Conservation (phyloP, 2,113 vertebrate genomes). For the Paratilapia polleni region DNA sequence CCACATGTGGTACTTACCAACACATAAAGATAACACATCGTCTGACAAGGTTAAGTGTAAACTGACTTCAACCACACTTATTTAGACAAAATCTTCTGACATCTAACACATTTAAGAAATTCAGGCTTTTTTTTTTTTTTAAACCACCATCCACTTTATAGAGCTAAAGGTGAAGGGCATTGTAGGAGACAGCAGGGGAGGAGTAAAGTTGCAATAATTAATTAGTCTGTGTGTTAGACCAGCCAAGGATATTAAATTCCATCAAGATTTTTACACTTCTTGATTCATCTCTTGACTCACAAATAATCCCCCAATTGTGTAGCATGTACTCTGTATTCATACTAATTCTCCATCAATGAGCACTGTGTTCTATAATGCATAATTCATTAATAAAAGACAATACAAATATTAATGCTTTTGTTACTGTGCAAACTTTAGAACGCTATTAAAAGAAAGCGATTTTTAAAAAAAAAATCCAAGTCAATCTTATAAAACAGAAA, state of each 20-base stretch:
- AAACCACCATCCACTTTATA: constrained; percentile 13
- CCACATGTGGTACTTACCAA: constrained; percentile 13
- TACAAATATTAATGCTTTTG: background rate
- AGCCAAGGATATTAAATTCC: constrained; percentile 12
- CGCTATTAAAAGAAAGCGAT: background rate
- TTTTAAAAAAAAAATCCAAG: background rate
- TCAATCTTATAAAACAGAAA: background rate
- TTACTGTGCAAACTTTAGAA: background rate
- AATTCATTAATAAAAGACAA: background rate
- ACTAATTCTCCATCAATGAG: background rate
- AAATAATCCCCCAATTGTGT: constrained; percentile 9
- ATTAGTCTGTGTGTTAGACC: constrained; percentile 9
- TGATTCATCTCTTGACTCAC: constrained; percentile 11
- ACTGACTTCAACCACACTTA: background rate
- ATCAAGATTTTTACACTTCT: constrained; percentile 15
- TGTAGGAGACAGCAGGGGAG: constrained; percentile 8
- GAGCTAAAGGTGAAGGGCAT: constrained; percentile 47
- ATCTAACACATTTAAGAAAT: background rate
- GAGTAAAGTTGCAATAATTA: constrained; percentile 9
- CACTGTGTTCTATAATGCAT: background rate
- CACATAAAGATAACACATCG: constrained; percentile 14
- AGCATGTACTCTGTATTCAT: background rate
- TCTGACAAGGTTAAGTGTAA: constrained; percentile 2
- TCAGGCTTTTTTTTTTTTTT: constrained; percentile 3
- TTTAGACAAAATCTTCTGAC: constrained; percentile 18